Base-by-base conservation (phyloP, 1,140 invertebrate genomes). In the Rhyacophila brunnea region DNA sequence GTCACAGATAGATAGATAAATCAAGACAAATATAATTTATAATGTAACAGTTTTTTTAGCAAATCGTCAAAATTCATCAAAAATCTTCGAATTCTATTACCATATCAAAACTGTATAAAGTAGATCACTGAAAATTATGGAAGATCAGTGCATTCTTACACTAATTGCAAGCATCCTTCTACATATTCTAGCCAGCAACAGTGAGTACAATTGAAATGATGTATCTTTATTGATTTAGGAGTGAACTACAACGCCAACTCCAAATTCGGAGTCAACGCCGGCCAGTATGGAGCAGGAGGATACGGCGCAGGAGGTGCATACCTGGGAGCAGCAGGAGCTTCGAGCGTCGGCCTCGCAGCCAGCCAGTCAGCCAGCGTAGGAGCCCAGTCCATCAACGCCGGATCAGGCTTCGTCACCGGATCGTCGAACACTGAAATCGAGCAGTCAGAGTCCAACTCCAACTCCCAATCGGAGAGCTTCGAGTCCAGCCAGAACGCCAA, bases 391-490 rank as follows among this genome's bases (percentile, higher is more conserved):
- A 10, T 49, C 10, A 55, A 18, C 19, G 13, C 43, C n/a, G 28
- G 38, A 14, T 48, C 50, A 14, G 19, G 14, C 17, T 40, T 34
- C 20, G 9, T 49, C 13, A 7, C 9, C 15, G 61, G 61, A 10
- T 49, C 49, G 14, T 34, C 48, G 0, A 63, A 63, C 40, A 63
- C 50, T 6, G 61, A 63, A 44, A 48, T 63, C 1, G 61, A 63
- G 35, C 17, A 58, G 42, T 54, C 55, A 9, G 55, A 63, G 40
- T 54, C 55, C 19, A 58, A 63, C 38, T 51, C 44, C 10, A 49
- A 63, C 11, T 58, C 61, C 4, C 9, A 58, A 6, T 54, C 49
- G 1, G 51, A 58, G 20, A 48, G 15, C 17, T 38, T 46, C 13
- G 55, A 58, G 34, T 43, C 46, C 44, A 36, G 17, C 10, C 20